These are phyloP conservation scores for Distichodus sexfasciatus DNA, from an alignment of 2,797 vertebrate genomes.

Conservation along the genomic window DNA sequence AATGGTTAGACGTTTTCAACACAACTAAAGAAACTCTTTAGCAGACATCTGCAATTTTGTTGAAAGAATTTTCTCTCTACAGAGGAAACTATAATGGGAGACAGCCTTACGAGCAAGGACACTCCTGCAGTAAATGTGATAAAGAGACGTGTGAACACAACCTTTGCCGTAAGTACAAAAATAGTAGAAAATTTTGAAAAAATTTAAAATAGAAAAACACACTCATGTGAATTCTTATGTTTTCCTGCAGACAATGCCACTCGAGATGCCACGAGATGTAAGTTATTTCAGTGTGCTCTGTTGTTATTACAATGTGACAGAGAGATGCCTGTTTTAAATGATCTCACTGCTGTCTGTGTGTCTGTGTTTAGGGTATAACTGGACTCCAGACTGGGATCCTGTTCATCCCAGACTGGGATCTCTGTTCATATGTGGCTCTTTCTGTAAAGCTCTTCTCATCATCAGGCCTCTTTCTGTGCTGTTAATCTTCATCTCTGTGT, in stretches of 20 bases:
- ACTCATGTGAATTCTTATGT: not conserved
- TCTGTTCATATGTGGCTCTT: slow-evolving; percentile 10
- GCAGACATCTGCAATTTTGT: not conserved
- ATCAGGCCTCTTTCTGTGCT: slow-evolving; percentile 58
- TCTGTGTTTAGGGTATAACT: slow-evolving; percentile 52
- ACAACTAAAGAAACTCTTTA: too few species aligned
- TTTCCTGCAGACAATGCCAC: slow-evolving; percentile 61
- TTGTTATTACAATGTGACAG: not conserved
- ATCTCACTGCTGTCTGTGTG: not conserved
- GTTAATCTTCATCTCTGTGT: slow-evolving; percentile 58
- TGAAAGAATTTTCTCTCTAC: not conserved
- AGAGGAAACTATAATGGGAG: slow-evolving; percentile 62
- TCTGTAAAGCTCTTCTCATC: slow-evolving; percentile 49
- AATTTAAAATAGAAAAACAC: not conserved
- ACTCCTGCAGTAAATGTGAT: slow-evolving; percentile 56
- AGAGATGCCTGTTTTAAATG: not conserved
- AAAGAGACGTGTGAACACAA: slow-evolving; percentile 52
- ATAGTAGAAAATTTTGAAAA: not conserved
- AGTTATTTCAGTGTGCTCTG: not conserved
- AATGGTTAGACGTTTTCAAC: not conserved
- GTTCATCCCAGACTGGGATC: slow-evolving; percentile 53
- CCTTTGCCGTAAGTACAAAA: slow-evolving; percentile 68
- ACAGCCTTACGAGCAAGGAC: slow-evolving; percentile 56
- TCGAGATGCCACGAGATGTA: slow-evolving; percentile 61
- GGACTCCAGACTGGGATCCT: slow-evolving; percentile 55